Evolutionary conservation across 2,888 invertebrate species (phyloP).

Genomic region (Amphimallon solstitiale): DNA sequence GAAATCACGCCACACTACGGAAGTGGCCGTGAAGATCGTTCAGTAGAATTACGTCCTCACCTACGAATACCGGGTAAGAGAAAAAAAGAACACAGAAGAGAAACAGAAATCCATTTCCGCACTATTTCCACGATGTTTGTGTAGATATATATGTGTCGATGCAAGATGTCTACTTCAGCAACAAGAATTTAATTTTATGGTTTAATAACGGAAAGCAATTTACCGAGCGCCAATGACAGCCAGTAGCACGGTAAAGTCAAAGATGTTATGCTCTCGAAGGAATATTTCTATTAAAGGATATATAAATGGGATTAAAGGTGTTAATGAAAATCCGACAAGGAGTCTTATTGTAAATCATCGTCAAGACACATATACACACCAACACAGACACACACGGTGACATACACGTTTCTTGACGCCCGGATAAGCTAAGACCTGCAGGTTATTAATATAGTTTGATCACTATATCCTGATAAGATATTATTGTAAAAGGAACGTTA

Average conservation of each 20-base stretch:
- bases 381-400: too few species aligned
- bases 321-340: slow-evolving; percentile 20
- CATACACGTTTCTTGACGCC: too few species aligned
- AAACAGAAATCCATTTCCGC: slow-evolving; percentile 40
- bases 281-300: slow-evolving; percentile 13
- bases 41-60: too few species aligned
- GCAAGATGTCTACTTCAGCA: slow-evolving; percentile 11
- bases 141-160: slow-evolving; percentile 7
- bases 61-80: not conserved
- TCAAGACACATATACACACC: too few species aligned
- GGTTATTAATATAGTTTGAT: too few species aligned
- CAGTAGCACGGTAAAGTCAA: not conserved
- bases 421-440: too few species aligned
- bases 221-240: not conserved
- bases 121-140: slow-evolving; percentile 34
- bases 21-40: too few species aligned
- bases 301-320: not conserved
- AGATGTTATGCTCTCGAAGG: slow-evolving; percentile 7
- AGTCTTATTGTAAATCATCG: not conserved
- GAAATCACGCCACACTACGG: too few species aligned
- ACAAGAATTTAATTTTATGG: slow-evolving; percentile 37
- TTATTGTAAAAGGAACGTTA: too few species aligned
- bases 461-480: too few species aligned
- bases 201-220: slow-evolving; percentile 34
- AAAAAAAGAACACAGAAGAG: not conserved